These are phyloP conservation scores for Sisor rabdophorus DNA, from an alignment of 2,113 vertebrate species.

Conservation along the genomic window DNA sequence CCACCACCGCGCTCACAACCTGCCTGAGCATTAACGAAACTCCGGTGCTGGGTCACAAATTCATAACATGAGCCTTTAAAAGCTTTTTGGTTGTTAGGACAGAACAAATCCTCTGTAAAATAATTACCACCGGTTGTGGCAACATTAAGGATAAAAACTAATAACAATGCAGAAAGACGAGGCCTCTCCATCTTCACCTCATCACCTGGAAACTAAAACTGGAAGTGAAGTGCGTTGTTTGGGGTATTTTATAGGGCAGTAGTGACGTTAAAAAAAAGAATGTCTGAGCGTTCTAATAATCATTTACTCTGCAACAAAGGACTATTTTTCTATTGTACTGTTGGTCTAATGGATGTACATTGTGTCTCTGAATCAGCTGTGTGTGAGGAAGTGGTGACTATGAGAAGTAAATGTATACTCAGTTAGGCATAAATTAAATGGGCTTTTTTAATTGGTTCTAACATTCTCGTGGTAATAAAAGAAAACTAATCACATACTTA, in stretches of 20 bases:
- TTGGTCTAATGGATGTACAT: slow-evolving; percentile 35
- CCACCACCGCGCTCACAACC: slow-evolving; percentile 88
- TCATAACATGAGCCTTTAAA: slow-evolving; percentile 86
- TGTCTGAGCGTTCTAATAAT: slow-evolving; percentile 30
- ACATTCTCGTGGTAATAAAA: no score
- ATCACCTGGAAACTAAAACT: slow-evolving; percentile 40
- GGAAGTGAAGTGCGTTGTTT: slow-evolving; percentile 57
- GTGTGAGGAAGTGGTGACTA: not conserved
- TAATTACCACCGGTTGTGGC: slow-evolving; percentile 52
- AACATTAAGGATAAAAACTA: slow-evolving; percentile 53
- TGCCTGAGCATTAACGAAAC: slow-evolving; percentile 76
- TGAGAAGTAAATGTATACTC: slow-evolving; percentile 12
- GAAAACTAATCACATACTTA: not conserved
- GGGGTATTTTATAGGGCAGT: slow-evolving; percentile 79
- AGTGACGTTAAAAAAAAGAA: slow-evolving; percentile 61
- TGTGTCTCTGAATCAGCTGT: not conserved
- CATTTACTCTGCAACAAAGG: slow-evolving; percentile 40
- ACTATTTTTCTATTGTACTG: slow-evolving; percentile 10
- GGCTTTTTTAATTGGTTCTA: no score
- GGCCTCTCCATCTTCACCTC: slow-evolving; percentile 52
- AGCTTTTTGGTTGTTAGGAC: slow-evolving; percentile 72
- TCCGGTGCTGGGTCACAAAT: slow-evolving; percentile 69
- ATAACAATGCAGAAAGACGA: slow-evolving; percentile 42
- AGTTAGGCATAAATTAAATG: slow-evolving; percentile 3
- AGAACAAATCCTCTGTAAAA: slow-evolving; percentile 53